Evolutionary conservation across 2,113 vertebrate species (phyloP).

Genomic region (Myrmecophaga tridactyla): DNA sequence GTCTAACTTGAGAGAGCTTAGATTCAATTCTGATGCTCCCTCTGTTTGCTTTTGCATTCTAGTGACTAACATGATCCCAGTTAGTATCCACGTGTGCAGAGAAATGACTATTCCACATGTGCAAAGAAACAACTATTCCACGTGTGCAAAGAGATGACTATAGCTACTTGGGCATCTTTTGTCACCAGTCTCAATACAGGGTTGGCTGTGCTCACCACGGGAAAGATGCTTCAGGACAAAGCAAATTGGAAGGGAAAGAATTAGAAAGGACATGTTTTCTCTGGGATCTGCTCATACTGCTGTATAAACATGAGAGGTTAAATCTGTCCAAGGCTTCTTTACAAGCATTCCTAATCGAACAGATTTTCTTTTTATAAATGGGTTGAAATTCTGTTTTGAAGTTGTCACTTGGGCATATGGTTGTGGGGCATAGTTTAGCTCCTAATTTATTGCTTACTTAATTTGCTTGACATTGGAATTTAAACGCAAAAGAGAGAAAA

Average conservation of each 20-base stretch:
- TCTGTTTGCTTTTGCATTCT: not conserved
- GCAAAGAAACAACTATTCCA: too few species aligned
- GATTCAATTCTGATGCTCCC: not conserved
- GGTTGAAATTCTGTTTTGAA: conserved; percentile 62
- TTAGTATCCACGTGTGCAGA: not conserved
- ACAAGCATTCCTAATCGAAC: conserved; percentile 23
- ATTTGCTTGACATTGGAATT: conserved; percentile 53
- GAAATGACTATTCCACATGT: too few species aligned
- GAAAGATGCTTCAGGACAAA: not conserved
- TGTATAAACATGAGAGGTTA: not conserved
- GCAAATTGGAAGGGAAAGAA: not conserved
- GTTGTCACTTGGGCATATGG: conserved; percentile 44
- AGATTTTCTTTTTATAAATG: conserved; percentile 44
- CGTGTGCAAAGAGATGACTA: not conserved
- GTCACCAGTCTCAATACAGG: not conserved
- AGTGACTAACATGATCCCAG: not conserved
- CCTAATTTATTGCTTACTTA: conserved; percentile 51
- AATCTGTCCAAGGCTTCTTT: not conserved
- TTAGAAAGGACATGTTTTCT: not conserved
- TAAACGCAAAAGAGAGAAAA: conserved; percentile 32
- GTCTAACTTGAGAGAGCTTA: not conserved
- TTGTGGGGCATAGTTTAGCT: not conserved
- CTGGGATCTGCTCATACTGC: not conserved
- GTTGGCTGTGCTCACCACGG: not conserved
- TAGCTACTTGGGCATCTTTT: not conserved